phyloP scores from a whole-genome alignment of 2,888 invertebrate species.

The Leptothorax acervorum region DNA sequence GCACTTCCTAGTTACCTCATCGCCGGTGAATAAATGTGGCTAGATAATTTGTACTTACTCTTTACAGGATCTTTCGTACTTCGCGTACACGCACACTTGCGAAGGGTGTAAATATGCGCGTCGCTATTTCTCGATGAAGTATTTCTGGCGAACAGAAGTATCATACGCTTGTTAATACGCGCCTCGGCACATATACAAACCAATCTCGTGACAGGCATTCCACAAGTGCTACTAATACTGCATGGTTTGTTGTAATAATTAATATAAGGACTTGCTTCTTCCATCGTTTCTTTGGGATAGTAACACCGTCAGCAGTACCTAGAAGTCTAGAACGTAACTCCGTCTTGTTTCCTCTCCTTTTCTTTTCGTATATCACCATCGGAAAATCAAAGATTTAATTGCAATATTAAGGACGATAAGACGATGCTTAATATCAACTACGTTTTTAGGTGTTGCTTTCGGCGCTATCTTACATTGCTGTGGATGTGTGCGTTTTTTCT shows the following conservation, averaged over 20 bases:
- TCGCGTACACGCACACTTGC: not conserved
- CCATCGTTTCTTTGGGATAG: constrained; percentile 67
- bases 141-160: constrained; percentile 14
- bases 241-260: constrained; percentile 71
- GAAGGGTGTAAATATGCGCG: constrained; percentile 13
- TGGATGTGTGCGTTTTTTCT: constrained; percentile 46
- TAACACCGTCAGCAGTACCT: constrained; percentile 52
- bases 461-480: constrained; percentile 53
- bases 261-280: constrained; percentile 77
- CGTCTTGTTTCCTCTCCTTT: constrained; percentile 49
- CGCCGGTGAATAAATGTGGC: constrained; percentile 26
- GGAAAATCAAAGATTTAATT: constrained; percentile 62
- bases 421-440: constrained; percentile 55
- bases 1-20: constrained; percentile 42
- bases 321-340: constrained; percentile 14
- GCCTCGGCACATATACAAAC: constrained; percentile 60
- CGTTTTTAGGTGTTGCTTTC: constrained; percentile 66
- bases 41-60: constrained; percentile 43
- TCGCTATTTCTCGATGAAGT: constrained; percentile 50
- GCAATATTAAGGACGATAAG: constrained; percentile 20
- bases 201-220: constrained; percentile 76
- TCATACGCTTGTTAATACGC: constrained; percentile 58
- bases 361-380: constrained; percentile 58
- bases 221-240: constrained; percentile 77
- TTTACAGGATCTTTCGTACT: constrained; percentile 39